Conservation (phyloP, 1,140 invertebrate genomes). For the Drosophila ohnishii region DNA sequence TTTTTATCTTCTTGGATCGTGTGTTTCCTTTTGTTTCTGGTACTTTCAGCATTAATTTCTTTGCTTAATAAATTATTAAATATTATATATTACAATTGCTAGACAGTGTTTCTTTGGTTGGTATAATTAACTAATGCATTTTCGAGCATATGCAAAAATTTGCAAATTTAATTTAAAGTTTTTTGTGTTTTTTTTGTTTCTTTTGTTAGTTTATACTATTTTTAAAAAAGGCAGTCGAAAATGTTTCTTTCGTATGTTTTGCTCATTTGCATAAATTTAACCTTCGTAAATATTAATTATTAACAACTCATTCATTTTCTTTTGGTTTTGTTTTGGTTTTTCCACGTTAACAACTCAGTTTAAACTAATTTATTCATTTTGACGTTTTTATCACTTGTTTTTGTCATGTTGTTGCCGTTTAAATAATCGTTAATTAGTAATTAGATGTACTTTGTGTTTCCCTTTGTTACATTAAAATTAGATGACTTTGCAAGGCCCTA, state of each 20-base stretch:
- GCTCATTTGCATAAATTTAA: conserved; percentile 51
- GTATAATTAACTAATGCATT: conserved; percentile 66
- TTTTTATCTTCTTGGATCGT: conserved; percentile 60
- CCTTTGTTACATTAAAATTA: conserved; percentile 73
- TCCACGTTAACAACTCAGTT: conserved; percentile 59
- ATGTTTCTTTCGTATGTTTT: conserved; percentile 64
- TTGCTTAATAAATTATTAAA: conserved; percentile 57
- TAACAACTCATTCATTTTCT: conserved; percentile 62
- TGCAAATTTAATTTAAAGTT: conserved; percentile 58
- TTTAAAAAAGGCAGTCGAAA: conserved; percentile 81
- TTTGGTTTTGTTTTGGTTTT: conserved; percentile 25
- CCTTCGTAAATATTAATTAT: conserved; percentile 58
- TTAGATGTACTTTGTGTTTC: conserved; percentile 78
- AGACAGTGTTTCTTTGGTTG: conserved; percentile 49
- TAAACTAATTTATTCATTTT: conserved; percentile 56
- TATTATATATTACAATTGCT: conserved; percentile 55
- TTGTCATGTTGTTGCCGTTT: conserved; percentile 57
- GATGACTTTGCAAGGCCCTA: conserved; percentile 66
- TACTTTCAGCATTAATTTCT: conserved; percentile 70
- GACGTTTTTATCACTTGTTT: conserved; percentile 63
- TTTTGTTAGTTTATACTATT: conserved; percentile 43
- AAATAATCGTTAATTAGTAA: conserved; percentile 58
- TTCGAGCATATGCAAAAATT: conserved; percentile 66
- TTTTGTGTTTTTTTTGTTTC: conserved; percentile 38
- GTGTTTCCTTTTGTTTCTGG: conserved; percentile 49